Percentiles rank a stretch among this genome's conserved stretches.
These are phyloP conservation scores for Uropsilus gracilis DNA, from an alignment of 2,113 vertebrate species.

Conservation along the genomic window DNA sequence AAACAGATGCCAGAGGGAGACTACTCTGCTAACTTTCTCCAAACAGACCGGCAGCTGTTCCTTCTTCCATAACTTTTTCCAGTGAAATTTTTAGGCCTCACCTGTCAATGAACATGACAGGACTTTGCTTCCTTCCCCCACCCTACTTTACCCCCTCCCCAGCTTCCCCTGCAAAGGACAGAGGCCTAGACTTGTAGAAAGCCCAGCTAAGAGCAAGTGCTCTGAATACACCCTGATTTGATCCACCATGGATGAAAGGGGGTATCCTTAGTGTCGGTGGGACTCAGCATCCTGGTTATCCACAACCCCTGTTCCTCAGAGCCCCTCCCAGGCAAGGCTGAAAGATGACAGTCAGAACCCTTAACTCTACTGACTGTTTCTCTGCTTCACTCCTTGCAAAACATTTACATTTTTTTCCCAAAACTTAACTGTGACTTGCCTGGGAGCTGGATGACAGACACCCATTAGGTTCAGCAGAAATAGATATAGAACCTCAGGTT, in stretches of 20 bases:
- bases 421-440: slow-evolving; percentile 69
- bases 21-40: slow-evolving; percentile 78
- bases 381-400: neutral
- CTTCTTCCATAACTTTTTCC: slow-evolving; percentile 78
- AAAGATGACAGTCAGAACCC: slow-evolving; percentile 36
- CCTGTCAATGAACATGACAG: slow-evolving; percentile 82
- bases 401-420: neutral
- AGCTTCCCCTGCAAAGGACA: slow-evolving; percentile 71
- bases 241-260: neutral
- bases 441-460: slow-evolving; percentile 68
- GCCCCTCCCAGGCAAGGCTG: neutral
- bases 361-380: neutral
- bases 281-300: neutral
- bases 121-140: slow-evolving; percentile 22
- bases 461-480: slow-evolving; percentile 68
- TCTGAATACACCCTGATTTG: slow-evolving; percentile 14
- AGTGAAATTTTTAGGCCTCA: slow-evolving; percentile 88
- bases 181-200: slow-evolving; percentile 71
- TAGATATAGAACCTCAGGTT: slow-evolving; percentile 63
- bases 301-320: neutral
- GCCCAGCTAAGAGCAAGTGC: neutral
- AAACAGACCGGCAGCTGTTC: slow-evolving; percentile 84
- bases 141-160: neutral
- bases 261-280: accelerated
- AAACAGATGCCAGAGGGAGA: slow-evolving; percentile 84